Evolutionary conservation across 2,888 invertebrate species (phyloP), one percentile per base, ranked within the genome.

Genomic region (Anorthoa munda): DNA sequence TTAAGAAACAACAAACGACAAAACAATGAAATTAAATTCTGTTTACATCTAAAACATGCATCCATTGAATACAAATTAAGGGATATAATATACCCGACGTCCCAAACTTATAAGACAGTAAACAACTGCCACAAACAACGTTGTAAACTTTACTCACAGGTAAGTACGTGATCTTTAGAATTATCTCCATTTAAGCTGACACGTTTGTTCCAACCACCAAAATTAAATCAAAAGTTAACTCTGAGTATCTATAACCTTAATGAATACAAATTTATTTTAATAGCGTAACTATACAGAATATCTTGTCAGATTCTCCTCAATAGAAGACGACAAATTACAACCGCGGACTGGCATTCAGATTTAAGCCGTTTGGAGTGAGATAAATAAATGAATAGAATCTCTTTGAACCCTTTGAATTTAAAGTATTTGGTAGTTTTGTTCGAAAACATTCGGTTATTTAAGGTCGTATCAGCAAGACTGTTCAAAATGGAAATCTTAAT

Each of bases 381-480:
- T 23, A 74, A 53, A 69, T 59, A 51, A 45, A 67, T 77, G 59
- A 77, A 59, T 59, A 59, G n/a, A 77, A 77, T 69, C n/a, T 60
- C 51, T 61, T 72, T 79, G 61, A 79, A 58, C n/a, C 23, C 39
- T 58, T 63, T 51, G 31, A 63, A 26, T 31, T 50, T 15, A 21
- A 77, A 50, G 31, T 51, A 23, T 78, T 71, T 51, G 31, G 1
- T 39, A 39, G 21, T 71, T 55, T 60, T 78, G 21, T 71, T 78
- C 21, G 13, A 70, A 53, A 53, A 60, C 15, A 55, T 60, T 15
- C 53, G 26, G 21, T n/a, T 26, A 75, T 60, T 74, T 21, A 12
- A 15, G 7, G 2, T 7, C 26, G 26, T 53, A 77, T 26, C 3
- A 23, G 18, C 21, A 2, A 75, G 26, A 51, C 15, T 4, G 12